Evolutionary conservation across 2,797 vertebrate genomes (phyloP).

Genomic region (Chelonia mydas): DNA sequence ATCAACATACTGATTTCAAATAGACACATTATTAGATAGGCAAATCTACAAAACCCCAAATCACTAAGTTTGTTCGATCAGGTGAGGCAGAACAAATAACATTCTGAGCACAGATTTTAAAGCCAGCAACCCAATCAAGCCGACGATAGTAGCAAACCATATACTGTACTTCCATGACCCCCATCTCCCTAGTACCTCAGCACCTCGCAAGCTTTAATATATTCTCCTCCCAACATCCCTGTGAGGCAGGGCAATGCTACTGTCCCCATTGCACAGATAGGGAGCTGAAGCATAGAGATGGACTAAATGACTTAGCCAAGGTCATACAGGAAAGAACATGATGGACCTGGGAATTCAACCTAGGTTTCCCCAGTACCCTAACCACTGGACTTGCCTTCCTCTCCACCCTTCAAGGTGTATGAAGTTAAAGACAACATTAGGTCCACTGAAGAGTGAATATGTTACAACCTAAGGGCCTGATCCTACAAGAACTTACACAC

Average conservation of each 20-base stretch:
- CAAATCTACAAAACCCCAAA: too few relatives aligned
- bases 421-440: rapidly evolving
- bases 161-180: not conserved
- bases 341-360: not conserved
- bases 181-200: rapidly evolving
- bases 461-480: rapidly evolving
- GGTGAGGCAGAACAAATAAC: not conserved
- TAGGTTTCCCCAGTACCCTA: not conserved
- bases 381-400: rapidly evolving
- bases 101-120: not conserved
- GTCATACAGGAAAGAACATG: not conserved
- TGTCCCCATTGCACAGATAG: rapidly evolving
- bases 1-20: not conserved
- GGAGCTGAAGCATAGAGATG: not conserved
- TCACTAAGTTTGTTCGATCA: not conserved
- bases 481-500: rapidly evolving
- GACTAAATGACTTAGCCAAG: not conserved
- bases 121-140: rapidly evolving
- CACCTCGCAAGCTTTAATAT: rapidly evolving
- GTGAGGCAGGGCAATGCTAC: rapidly evolving
- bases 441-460: rapidly evolving
- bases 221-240: not conserved
- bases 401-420: rapidly evolving
- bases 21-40: not conserved
- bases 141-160: not conserved